Percentiles rank a stretch among this genome's conserved stretches.
These are phyloP conservation scores for Cladorhizidae sp. DNA, from an alignment of 37 sponge, comb jelly and placozoan species.

Conservation along the genomic window DNA sequence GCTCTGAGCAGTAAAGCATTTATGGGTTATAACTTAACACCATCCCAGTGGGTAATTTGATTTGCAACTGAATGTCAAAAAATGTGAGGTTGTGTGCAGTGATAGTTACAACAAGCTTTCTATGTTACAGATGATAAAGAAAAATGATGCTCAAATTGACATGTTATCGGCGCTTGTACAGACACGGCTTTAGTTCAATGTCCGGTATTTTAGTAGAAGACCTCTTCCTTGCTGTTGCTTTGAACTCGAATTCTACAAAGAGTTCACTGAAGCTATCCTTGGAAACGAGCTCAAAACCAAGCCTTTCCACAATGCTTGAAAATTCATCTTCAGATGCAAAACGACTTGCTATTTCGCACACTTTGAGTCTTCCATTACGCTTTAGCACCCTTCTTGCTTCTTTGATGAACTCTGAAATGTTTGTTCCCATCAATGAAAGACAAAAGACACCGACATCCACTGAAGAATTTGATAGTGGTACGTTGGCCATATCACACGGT, in stretches of 20 bases:
- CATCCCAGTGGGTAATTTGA: too few relatives aligned
- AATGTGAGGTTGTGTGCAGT: too few relatives aligned
- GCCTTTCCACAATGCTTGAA: constrained; percentile 49
- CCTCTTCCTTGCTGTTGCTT: constrained; percentile 13
- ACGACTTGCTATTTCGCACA: constrained; percentile 87
- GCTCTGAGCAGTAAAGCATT: too few relatives aligned
- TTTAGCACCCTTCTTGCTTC: constrained; percentile 87
- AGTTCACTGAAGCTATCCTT: constrained; percentile 53
- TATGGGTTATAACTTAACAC: too few relatives aligned
- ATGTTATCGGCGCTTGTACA: constrained; percentile 90
- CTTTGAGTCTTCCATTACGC: constrained; percentile 64
- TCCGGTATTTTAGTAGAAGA: constrained; percentile 11
- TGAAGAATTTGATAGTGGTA: constrained; percentile 61
- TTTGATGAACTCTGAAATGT: constrained; percentile 79
- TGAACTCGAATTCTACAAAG: constrained; percentile 81
- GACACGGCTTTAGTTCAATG: constrained; percentile 90
- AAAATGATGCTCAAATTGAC: too few relatives aligned
- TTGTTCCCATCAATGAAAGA: constrained; percentile 96
- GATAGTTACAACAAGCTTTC: too few relatives aligned
- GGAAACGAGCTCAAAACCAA: constrained; percentile 69
- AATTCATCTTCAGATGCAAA: constrained; percentile 67
- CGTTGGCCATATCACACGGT: constrained; percentile 91
- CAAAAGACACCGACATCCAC: constrained; percentile 94
- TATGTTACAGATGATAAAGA: too few relatives aligned
- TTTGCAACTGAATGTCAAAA: too few relatives aligned